Percentiles rank a stretch among this genome's conserved stretches.
Evolutionary conservation across 2,797 vertebrate genomes (phyloP).

Genomic region (Arrhamphus sclerolepis): DNA sequence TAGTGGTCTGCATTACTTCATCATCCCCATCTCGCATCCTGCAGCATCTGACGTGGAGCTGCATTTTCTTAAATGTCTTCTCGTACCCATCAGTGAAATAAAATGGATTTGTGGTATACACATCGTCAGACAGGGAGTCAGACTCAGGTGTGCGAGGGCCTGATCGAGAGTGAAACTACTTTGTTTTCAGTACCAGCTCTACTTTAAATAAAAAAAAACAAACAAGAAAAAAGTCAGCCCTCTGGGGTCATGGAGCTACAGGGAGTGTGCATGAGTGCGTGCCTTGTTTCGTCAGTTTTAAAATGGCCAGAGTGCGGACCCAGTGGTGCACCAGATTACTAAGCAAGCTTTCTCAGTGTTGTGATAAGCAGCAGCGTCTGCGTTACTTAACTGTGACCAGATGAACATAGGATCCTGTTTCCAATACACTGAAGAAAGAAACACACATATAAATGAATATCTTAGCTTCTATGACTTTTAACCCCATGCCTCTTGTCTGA

Average conservation of each 20-base stretch:
- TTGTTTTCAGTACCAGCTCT: conserved; percentile 40
- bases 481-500: conserved; percentile 61
- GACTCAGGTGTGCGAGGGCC: conserved; percentile 24
- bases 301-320: conserved; percentile 58
- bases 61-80: too few relatives aligned
- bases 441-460: conserved; percentile 42
- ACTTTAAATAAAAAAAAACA: too few relatives aligned
- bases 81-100: too few relatives aligned
- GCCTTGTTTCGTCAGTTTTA: conserved; percentile 53
- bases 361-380: conserved; percentile 77
- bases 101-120: too few relatives aligned
- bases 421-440: conserved; percentile 39
- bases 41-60: too few relatives aligned
- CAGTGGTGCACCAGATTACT: conserved; percentile 64
- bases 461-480: conserved; percentile 58
- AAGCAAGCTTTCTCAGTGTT: conserved; percentile 59
- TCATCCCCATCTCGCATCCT: too few relatives aligned
- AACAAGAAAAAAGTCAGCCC: conserved; percentile 33
- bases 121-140: conserved; percentile 33
- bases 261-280: conserved; percentile 9
- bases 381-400: conserved; percentile 75
- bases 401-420: conserved; percentile 77
- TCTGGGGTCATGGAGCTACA: conserved; percentile 30
- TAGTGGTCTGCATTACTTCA: too few relatives aligned
- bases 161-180: conserved; percentile 19